A percentile compares a stretch with the other conserved stretches of the same genome.
Evolutionary conservation across 2,888 invertebrate species (phyloP).

Genomic region (Metopia argyrocephala): DNA sequence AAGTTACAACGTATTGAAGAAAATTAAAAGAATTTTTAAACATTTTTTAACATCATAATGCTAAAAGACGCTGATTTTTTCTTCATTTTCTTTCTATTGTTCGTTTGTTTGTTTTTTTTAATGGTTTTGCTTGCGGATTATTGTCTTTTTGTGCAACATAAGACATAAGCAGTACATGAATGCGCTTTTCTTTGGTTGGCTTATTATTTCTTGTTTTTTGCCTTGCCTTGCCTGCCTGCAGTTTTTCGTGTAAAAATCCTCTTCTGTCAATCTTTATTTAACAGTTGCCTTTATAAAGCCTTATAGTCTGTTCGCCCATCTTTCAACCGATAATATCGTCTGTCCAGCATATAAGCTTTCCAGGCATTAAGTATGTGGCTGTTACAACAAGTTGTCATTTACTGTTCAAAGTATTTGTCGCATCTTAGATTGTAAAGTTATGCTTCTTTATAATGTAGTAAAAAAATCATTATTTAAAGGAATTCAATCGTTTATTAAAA

Average conservation of each 20-base stretch:
- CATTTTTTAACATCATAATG: constrained; percentile 51
- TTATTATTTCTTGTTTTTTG: constrained; percentile 5
- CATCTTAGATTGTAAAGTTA: constrained; percentile 54
- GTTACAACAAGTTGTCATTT: constrained; percentile 29
- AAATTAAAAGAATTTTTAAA: not conserved
- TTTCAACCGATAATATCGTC: not conserved
- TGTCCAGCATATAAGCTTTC: not conserved
- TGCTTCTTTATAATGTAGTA: constrained; percentile 21
- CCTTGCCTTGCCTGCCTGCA: constrained; percentile 41
- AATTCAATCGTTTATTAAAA: not conserved
- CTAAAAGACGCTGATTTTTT: constrained; percentile 32
- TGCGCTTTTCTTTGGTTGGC: constrained; percentile 12
- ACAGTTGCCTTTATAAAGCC: constrained; percentile 43
- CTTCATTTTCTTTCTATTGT: constrained; percentile 8
- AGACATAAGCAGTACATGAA: constrained; percentile 11
- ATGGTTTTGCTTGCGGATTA: constrained; percentile 37
- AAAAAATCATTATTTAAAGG: not conserved
- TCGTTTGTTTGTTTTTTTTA: constrained; percentile 8
- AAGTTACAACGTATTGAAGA: constrained; percentile 31
- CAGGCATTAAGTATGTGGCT: not conserved
- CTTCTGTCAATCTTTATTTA: constrained; percentile 63
- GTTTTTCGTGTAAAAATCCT: constrained; percentile 38
- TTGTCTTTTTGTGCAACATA: constrained; percentile 16
- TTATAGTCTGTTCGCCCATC: not conserved
- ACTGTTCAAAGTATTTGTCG: constrained; percentile 54